Evolutionary conservation across 2,797 vertebrate genomes (phyloP).

Genomic region (Euthynnus affinis): DNA sequence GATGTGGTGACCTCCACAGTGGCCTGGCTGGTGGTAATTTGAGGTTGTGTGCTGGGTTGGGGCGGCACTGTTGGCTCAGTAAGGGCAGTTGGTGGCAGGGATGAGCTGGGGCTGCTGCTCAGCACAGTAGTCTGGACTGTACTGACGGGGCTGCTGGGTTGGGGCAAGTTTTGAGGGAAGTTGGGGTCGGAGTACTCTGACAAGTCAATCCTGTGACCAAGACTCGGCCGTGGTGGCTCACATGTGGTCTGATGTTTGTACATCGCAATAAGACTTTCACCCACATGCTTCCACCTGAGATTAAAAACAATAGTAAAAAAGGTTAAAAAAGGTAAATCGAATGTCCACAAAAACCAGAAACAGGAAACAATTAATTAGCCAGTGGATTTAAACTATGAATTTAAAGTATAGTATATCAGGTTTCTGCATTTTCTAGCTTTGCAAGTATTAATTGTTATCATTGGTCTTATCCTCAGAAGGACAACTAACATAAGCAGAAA

Average conservation of each 20-base stretch:
- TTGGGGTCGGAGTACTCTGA: constrained; percentile 91
- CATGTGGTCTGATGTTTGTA: constrained; percentile 94
- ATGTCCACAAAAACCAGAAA: neutral
- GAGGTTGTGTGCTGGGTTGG: constrained; percentile 74
- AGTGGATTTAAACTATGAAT: neutral
- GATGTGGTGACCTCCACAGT: constrained; percentile 85
- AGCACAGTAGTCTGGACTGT: constrained; percentile 72
- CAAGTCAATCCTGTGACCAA: constrained; percentile 93
- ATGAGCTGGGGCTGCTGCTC: constrained; percentile 84
- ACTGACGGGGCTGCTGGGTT: constrained; percentile 76
- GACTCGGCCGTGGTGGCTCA: constrained; percentile 91
- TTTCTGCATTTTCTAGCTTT: neutral
- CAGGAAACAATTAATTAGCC: neutral
- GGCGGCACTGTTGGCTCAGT: constrained; percentile 66
- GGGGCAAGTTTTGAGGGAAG: constrained; percentile 83
- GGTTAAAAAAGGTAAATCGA: neutral
- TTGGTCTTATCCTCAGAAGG: neutral
- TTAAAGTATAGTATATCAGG: neutral
- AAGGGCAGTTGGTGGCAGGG: constrained; percentile 74
- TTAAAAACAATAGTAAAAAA: neutral
- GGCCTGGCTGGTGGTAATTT: constrained; percentile 82
- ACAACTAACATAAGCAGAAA: neutral
- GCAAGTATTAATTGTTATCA: neutral
- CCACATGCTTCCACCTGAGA: constrained; percentile 94
- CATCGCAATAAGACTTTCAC: constrained; percentile 94